These are phyloP conservation scores for Bathynomus jamesi DNA, from an alignment of 1,140 invertebrate genomes.

Conservation along the genomic window DNA sequence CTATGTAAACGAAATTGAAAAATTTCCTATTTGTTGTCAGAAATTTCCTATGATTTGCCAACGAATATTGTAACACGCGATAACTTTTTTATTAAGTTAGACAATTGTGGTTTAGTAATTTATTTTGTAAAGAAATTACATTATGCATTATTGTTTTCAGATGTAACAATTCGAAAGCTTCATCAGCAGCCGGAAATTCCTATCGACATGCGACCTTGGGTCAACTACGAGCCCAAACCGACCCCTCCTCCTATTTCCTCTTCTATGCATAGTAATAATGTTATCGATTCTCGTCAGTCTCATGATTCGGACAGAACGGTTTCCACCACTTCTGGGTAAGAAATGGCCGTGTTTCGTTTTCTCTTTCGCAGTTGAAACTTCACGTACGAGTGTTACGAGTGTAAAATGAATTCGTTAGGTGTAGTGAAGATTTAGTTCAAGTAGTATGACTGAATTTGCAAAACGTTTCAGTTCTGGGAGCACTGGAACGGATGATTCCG, in stretches of 20 bases:
- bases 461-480: constrained; percentile 33
- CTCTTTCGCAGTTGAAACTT: background rate
- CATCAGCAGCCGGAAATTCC: constrained; percentile 18
- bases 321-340: constrained; percentile 33
- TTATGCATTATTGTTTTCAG: background rate
- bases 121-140: too few relatives aligned
- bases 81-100: too few relatives aligned
- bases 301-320: constrained; percentile 36
- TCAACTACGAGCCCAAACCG: constrained; percentile 1
- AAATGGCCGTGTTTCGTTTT: background rate
- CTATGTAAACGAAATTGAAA: too few relatives aligned
- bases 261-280: constrained; percentile 33
- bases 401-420: too few relatives aligned
- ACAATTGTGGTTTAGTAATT: too few relatives aligned
- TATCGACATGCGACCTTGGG: constrained; percentile 22
- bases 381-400: too few relatives aligned
- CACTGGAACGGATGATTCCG: constrained; percentile 56
- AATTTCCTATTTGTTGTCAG: too few relatives aligned
- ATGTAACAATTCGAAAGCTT: background rate
- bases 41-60: too few relatives aligned
- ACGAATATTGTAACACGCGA: too few relatives aligned
- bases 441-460: too few relatives aligned
- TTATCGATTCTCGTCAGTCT: constrained; percentile 31
- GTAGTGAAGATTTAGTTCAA: too few relatives aligned
- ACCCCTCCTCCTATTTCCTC: constrained; percentile 20